Evolutionary conservation across 2,113 vertebrate species (phyloP).

Genomic region (Myotis davidii): DNA sequence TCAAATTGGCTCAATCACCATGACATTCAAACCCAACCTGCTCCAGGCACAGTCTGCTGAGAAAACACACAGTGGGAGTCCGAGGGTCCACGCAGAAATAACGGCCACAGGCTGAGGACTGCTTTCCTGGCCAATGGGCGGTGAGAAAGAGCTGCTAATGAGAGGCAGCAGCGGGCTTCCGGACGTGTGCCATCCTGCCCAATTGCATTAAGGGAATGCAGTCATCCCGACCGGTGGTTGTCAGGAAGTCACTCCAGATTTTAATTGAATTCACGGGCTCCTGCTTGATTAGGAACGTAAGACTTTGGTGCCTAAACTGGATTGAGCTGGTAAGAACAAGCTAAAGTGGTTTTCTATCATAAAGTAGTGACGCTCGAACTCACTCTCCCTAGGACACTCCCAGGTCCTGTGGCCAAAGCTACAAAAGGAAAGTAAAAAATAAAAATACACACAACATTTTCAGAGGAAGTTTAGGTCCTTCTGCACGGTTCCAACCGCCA

Average conservation of each 20-base stretch:
- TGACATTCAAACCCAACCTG: conserved; percentile 53
- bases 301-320: not conserved
- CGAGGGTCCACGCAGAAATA: not conserved
- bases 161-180: not conserved
- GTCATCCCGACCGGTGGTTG: conserved; percentile 33
- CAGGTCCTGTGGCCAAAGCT: conserved; percentile 2
- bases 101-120: not conserved
- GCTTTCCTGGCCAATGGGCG: not conserved
- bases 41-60: conserved; percentile 28
- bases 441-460: not conserved
- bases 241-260: conserved; percentile 62
- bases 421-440: not conserved
- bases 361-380: not conserved
- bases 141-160: conserved; percentile 13
- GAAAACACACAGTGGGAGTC: not conserved
- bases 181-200: conserved; percentile 64
- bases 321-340: not conserved
- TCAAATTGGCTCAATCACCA: conserved; percentile 81
- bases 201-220: conserved; percentile 58
- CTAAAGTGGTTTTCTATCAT: not conserved
- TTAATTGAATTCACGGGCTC: conserved; percentile 56
- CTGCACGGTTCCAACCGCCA: not conserved
- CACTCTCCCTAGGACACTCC: not conserved
- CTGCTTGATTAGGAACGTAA: conserved; percentile 51
- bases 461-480: conserved; percentile 20